A percentile compares a stretch with the other conserved stretches of the same genome.
Evolutionary conservation across 2,113 vertebrate species (phyloP).

Genomic region (Burhinus bistriatus): DNA sequence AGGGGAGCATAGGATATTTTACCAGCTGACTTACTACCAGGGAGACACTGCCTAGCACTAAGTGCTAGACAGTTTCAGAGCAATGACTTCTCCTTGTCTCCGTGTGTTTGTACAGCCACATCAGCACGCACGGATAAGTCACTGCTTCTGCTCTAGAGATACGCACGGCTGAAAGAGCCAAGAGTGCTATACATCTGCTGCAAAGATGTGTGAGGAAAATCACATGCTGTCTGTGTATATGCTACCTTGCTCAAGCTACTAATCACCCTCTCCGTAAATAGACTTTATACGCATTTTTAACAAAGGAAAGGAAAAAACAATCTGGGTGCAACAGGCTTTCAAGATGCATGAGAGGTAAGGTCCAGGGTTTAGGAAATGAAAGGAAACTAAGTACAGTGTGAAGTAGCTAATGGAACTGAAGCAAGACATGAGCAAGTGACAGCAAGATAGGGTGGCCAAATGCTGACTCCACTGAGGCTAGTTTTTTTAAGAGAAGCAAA

Average conservation of each 20-base stretch:
- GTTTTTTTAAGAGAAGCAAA: neutral
- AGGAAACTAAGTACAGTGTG: neutral
- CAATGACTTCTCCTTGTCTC: neutral
- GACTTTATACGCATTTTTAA: neutral
- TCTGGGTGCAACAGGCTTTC: neutral
- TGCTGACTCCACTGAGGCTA: neutral
- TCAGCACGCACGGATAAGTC: neutral
- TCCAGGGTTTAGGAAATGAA: neutral
- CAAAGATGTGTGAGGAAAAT: neutral
- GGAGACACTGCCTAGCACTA: neutral
- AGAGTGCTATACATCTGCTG: neutral
- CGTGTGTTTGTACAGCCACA: neutral
- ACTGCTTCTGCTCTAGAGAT: neutral
- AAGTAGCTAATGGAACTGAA: neutral
- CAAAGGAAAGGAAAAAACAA: neutral
- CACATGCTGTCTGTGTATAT: accelerated
- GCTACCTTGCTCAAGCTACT: neutral
- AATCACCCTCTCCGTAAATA: neutral
- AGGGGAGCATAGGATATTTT: neutral
- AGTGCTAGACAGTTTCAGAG: neutral
- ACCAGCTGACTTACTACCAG: neutral
- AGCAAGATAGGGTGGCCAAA: neutral
- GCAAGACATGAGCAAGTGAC: neutral
- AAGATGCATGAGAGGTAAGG: neutral
- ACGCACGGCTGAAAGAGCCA: neutral